Evolutionary conservation across 1,140 invertebrate genomes (phyloP).

Genomic region (Drosophila tropicalis): DNA sequence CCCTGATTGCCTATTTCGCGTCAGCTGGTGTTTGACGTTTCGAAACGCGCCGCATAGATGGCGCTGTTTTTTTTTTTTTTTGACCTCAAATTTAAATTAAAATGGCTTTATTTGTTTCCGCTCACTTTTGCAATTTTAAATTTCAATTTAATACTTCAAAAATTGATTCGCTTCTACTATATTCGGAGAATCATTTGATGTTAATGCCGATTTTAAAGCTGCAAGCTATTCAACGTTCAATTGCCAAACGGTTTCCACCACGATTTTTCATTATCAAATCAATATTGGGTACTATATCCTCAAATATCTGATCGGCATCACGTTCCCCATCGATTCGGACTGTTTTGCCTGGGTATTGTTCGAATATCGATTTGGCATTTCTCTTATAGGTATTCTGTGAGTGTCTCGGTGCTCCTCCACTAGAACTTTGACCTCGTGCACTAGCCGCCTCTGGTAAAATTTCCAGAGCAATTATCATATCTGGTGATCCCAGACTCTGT

Average conservation of each 20-base stretch:
- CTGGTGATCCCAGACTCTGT: constrained; percentile 23
- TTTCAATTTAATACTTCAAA: background rate
- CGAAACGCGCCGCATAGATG: too few species aligned
- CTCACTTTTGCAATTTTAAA: too few species aligned
- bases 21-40: too few species aligned
- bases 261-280: constrained; percentile 18
- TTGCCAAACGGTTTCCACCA: constrained; percentile 12
- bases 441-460: constrained; percentile 16
- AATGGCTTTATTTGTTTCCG: too few species aligned
- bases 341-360: constrained; percentile 22
- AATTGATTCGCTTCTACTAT: background rate
- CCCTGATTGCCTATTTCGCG: too few species aligned
- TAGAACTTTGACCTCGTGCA: background rate
- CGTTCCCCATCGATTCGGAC: constrained; percentile 29
- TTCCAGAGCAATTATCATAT: constrained; percentile 36
- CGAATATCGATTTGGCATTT: constrained; percentile 14
- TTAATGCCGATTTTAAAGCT: too few species aligned
- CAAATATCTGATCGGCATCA: constrained; percentile 23
- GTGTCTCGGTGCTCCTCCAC: background rate
- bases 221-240: background rate
- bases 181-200: background rate
- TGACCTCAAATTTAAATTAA: too few species aligned
- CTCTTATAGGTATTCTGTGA: background rate
- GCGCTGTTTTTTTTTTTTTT: too few species aligned
- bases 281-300: constrained; percentile 33